Conservation (phyloP, 2,797 vertebrate genomes). For the Pangasius macronema region DNA sequence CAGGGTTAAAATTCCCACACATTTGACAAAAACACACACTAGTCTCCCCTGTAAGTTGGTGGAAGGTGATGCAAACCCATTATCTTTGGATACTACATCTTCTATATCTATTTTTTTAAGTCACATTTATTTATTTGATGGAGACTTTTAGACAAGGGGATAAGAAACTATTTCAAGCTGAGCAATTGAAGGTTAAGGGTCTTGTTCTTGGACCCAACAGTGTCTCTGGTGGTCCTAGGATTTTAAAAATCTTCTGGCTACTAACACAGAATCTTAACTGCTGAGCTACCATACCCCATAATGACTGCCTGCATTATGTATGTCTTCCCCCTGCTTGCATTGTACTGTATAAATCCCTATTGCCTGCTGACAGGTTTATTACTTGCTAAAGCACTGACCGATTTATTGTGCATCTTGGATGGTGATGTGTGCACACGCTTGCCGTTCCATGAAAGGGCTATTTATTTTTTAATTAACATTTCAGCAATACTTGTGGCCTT, state of each 20-base stretch:
- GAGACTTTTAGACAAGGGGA: neutral
- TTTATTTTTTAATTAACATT: constrained; percentile 35
- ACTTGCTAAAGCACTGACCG: constrained; percentile 30
- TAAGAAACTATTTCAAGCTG: neutral
- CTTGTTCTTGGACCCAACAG: neutral
- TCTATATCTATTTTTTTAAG: neutral
- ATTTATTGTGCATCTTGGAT: constrained; percentile 2
- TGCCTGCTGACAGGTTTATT: constrained; percentile 36
- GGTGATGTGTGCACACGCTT: neutral
- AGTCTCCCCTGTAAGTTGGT: neutral
- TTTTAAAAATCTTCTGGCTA: neutral
- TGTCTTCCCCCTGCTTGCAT: constrained; percentile 12
- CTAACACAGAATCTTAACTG: neutral
- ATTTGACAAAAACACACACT: neutral
- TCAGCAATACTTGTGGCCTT: constrained; percentile 2
- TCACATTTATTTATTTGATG: neutral
- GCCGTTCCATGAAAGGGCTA: constrained; percentile 26
- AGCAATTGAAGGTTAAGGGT: neutral
- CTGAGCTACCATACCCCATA: neutral
- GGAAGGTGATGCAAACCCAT: neutral
- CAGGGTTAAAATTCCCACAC: neutral
- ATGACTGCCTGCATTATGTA: constrained; percentile 3
- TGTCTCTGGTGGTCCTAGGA: neutral
- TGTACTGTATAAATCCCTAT: constrained; percentile 42
- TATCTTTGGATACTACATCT: neutral